Evolutionary conservation across 1,140 invertebrate genomes (phyloP), one percentile per base, ranked within the genome.

Genomic region (Drosophila ironensis): DNA sequence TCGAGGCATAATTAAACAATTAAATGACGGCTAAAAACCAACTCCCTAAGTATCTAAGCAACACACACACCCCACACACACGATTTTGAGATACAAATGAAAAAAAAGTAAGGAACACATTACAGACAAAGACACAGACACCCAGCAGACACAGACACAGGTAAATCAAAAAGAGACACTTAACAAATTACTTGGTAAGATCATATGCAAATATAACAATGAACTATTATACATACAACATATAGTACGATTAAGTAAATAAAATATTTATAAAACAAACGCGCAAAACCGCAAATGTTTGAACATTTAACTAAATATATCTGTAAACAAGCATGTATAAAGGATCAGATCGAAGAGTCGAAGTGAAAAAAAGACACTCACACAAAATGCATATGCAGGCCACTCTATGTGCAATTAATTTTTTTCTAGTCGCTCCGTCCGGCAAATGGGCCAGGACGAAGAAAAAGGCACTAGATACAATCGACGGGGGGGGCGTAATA

Each of bases 361-460:
- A 38, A 12, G 5, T 16, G 16, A 27, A 20, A 54, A 16, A 37
- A 14, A 14, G 7, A 17, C 3, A 37, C 20, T 5, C 2, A 46
- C 27, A 51, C 45, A 20, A 54, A 48, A 51, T 47, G 19, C 27
- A 48, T 9, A 50, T 16, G 74, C 67, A 88, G 80, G 80, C 80
- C 80, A 86, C 80, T 56, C 80, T 72, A 87, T 86, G 80, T 86
- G 81, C 80, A 87, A 87, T 86, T 86, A 86, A 81, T 66, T 73
- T 66, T 87, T 86, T 80, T 74, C 72, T 81, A 86, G 75, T 75
- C 80, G 66, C 67, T 56, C 48, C 61, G 61, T 33, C 56, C 54
- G 63, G 69, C 45, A 22, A 17, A 48, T 37, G 28, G 66, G 42
- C 61, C 25, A 57, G 60, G 73, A 80, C 51, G 60, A 57, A 33